These are phyloP conservation scores for Oenanthe melanoleuca DNA, from an alignment of 2,113 vertebrate genomes.

Conservation along the genomic window DNA sequence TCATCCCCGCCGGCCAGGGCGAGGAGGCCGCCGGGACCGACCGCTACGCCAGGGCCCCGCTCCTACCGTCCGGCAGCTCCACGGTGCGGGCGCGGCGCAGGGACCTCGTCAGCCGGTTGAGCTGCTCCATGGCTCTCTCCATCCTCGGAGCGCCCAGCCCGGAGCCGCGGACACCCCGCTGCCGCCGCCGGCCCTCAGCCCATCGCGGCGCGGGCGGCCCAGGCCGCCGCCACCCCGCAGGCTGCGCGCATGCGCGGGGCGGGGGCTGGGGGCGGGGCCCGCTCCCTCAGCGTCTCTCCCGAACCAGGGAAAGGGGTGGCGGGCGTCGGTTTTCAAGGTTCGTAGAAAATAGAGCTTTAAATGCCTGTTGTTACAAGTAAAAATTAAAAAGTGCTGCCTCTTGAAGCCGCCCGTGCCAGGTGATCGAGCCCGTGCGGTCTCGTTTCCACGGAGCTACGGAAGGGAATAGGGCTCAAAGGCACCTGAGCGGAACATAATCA, in stretches of 20 bases:
- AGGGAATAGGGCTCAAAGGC: neutral
- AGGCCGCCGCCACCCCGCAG: neutral
- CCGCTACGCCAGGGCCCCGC: neutral
- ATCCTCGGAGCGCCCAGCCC: conserved; percentile 79
- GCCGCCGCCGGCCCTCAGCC: neutral
- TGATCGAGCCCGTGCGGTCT: neutral
- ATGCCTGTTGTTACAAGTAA: neutral
- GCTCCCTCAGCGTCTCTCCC: neutral
- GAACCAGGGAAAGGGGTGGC: fast-evolving
- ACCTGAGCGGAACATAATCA: neutral
- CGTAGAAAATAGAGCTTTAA: fast-evolving
- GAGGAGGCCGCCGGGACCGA: neutral
- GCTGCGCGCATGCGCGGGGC: neutral
- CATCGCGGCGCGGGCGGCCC: neutral
- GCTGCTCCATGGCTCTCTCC: conserved; percentile 99
- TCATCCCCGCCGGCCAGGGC: neutral
- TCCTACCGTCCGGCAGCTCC: conserved; percentile 92
- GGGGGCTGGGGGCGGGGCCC: neutral
- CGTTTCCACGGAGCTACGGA: neutral
- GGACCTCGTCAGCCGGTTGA: conserved; percentile 92
- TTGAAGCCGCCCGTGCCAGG: fast-evolving
- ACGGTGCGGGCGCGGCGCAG: conserved; percentile 94
- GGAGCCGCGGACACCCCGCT: neutral
- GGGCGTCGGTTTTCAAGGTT: fast-evolving
- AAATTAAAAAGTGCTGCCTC: fast-evolving